Evolutionary conservation across 23 tunicate species (phyloP).

Genomic region (Pegea sp.): DNA sequence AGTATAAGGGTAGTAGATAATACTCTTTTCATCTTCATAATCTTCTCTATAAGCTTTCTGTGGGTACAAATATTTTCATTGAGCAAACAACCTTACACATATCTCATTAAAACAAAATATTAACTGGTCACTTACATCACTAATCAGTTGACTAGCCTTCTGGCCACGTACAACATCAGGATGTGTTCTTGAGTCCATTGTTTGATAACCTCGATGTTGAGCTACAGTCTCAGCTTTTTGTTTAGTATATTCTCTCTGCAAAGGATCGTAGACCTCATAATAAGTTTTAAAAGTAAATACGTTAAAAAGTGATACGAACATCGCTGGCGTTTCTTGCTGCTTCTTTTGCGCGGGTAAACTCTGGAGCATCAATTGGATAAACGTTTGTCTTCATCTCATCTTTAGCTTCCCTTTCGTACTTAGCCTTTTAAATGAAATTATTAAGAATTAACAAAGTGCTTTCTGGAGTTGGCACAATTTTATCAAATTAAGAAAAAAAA

Average conservation of each 20-base stretch:
- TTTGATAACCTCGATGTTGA: conserved; percentile 65
- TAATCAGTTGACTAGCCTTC: conserved; percentile 68
- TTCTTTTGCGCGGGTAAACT: conserved; percentile 66
- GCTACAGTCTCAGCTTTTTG: conserved; percentile 66
- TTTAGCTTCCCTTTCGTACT: conserved; percentile 67
- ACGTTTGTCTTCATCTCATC: conserved; percentile 61
- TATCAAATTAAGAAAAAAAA: too few relatives aligned
- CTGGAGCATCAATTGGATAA: conserved; percentile 73
- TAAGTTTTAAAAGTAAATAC: neutral
- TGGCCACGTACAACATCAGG: conserved; percentile 93
- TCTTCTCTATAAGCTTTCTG: conserved; percentile 19
- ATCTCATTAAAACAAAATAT: too few relatives aligned
- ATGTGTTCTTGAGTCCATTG: conserved; percentile 90
- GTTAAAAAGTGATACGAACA: conserved; percentile 17
- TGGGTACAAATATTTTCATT: neutral
- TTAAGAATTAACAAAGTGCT: neutral
- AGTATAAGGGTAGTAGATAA: conserved; percentile 65
- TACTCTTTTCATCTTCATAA: conserved; percentile 30
- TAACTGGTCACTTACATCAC: conserved; percentile 36
- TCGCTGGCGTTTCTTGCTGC: conserved; percentile 77
- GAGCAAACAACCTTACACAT: too few relatives aligned
- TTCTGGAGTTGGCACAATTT: neutral
- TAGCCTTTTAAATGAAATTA: conserved; percentile 15
- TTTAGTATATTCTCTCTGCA: conserved; percentile 59
- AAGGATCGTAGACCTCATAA: neutral